Evolutionary conservation across 1,140 invertebrate species (phyloP).

Genomic region (Hyposmocoma kahamanoa): DNA sequence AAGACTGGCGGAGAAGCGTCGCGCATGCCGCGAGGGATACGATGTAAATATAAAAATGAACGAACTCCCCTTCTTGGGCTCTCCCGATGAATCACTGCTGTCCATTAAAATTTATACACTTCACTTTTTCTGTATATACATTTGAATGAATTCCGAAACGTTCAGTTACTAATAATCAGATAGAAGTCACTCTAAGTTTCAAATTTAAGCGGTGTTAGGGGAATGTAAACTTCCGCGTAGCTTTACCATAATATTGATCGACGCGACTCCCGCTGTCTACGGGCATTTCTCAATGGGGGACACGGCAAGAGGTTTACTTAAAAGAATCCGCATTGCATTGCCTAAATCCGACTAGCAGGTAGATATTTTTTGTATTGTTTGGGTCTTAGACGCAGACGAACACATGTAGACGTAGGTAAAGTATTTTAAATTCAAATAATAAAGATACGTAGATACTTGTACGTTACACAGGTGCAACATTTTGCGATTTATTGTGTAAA

Average conservation of each 20-base stretch:
- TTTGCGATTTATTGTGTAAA: too few species aligned
- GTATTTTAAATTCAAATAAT: too few species aligned
- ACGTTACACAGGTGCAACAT: too few species aligned
- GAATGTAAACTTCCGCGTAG: slow-evolving; percentile 51
- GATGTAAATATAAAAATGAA: slow-evolving; percentile 73
- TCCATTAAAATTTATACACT: slow-evolving; percentile 36
- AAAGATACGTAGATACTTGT: too few species aligned
- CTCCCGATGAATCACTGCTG: slow-evolving; percentile 66
- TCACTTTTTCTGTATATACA: too few species aligned
- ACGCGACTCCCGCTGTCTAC: slow-evolving; percentile 45
- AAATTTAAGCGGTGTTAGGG: slow-evolving; percentile 50
- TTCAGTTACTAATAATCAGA: too few species aligned
- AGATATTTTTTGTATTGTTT: slow-evolving; percentile 63
- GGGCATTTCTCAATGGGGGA: slow-evolving; percentile 58
- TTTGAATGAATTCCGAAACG: too few species aligned
- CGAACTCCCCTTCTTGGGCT: slow-evolving; percentile 69
- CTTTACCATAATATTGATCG: slow-evolving; percentile 68
- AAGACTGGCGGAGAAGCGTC: slow-evolving; percentile 64
- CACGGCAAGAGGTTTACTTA: slow-evolving; percentile 53
- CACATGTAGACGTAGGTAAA: slow-evolving; percentile 9
- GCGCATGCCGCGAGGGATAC: slow-evolving; percentile 68
- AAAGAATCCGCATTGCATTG: slow-evolving; percentile 26
- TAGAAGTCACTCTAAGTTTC: too few species aligned
- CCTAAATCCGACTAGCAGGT: slow-evolving; percentile 40
- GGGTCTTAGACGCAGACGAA: slow-evolving; percentile 26